A percentile compares a stretch with the other conserved stretches of the same genome.
Conservation (phyloP, 2,888 invertebrate genomes). For the Eulithis prunata region DNA sequence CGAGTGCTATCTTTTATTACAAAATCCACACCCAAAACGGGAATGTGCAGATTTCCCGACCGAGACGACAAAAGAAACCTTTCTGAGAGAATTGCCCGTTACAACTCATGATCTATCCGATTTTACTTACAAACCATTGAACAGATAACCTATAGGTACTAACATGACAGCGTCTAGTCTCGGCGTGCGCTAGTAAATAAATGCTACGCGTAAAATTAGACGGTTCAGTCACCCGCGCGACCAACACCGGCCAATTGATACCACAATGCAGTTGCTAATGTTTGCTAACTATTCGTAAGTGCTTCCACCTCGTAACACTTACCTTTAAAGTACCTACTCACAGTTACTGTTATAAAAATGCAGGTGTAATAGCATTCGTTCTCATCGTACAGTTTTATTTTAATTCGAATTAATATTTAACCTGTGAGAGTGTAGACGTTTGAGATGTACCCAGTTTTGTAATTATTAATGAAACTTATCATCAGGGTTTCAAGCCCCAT, state of each 20-base stretch:
- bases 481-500: no score
- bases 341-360: background rate
- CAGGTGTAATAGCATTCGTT: background rate
- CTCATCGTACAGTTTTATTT: no score
- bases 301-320: background rate
- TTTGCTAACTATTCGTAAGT: conserved; percentile 8
- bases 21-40: no score
- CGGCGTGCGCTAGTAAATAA: conserved; percentile 49
- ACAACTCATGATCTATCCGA: background rate
- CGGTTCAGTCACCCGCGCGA: conserved; percentile 56
- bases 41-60: no score
- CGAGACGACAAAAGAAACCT: no score
- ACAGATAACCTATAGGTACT: conserved; percentile 1
- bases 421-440: no score
- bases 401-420: no score
- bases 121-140: background rate
- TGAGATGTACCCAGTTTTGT: no score
- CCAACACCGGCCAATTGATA: conserved; percentile 34
- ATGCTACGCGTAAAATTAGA: conserved; percentile 59
- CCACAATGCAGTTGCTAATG: conserved; percentile 28
- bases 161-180: conserved; percentile 27
- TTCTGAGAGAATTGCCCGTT: no score
- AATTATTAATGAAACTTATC: no score
- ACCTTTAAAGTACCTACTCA: background rate
- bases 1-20: no score